Evolutionary conservation across 1,140 invertebrate species (phyloP).

Genomic region (Drosophila kikkawai): DNA sequence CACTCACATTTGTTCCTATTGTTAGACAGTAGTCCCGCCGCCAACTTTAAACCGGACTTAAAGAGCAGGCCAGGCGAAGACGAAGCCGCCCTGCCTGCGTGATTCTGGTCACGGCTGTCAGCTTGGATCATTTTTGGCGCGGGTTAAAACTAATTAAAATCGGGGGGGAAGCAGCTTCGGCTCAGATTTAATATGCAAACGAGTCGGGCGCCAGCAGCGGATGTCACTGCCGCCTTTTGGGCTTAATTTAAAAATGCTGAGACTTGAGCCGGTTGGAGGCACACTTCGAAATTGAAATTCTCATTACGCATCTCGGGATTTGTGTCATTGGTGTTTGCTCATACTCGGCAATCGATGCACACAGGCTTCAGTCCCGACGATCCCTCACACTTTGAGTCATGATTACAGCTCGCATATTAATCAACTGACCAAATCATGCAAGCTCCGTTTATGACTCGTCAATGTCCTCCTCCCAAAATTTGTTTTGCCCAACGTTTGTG

Average conservation of each 20-base stretch:
- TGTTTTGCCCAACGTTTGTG: slow-evolving; percentile 22
- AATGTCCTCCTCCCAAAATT: slow-evolving; percentile 18
- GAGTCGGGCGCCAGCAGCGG: background rate
- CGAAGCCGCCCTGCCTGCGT: slow-evolving; percentile 45
- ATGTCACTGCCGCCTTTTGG: slow-evolving; percentile 41
- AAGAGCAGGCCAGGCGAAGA: slow-evolving; percentile 21
- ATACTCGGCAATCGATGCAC: slow-evolving; percentile 55
- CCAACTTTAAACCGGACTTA: slow-evolving; percentile 51
- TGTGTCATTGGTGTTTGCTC: slow-evolving; percentile 51
- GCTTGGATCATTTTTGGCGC: slow-evolving; percentile 47
- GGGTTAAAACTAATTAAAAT: slow-evolving; percentile 70
- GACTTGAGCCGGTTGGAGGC: slow-evolving; percentile 52
- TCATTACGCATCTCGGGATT: slow-evolving; percentile 42
- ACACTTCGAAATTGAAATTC: slow-evolving; percentile 62
- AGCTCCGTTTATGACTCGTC: slow-evolving; percentile 40
- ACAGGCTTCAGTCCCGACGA: slow-evolving; percentile 7
- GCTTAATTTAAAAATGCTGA: slow-evolving; percentile 61
- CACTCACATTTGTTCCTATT: slow-evolving; percentile 49
- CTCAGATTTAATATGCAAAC: slow-evolving; percentile 45
- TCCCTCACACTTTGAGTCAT: slow-evolving; percentile 15
- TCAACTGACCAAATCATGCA: slow-evolving; percentile 60
- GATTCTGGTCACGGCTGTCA: slow-evolving; percentile 57
- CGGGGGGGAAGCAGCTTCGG: slow-evolving; percentile 22
- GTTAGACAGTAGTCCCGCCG: slow-evolving; percentile 1
- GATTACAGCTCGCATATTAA: slow-evolving; percentile 60